Conservation (phyloP, 2,113 vertebrate genomes). For the Rallus limicola region DNA sequence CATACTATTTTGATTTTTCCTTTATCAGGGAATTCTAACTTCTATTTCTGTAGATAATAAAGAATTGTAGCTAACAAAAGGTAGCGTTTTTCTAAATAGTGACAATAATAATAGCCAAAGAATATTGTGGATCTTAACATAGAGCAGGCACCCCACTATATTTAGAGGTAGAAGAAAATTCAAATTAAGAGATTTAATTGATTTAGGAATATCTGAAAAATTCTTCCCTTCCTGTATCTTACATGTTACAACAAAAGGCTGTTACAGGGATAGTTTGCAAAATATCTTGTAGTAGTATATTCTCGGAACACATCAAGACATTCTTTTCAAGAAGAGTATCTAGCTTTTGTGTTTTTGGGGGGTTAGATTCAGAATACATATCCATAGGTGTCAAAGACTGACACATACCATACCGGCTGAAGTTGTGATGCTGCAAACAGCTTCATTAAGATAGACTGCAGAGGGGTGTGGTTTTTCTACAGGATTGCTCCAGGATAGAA, state of each 20-base stretch:
- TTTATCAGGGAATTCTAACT: background rate
- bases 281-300: background rate
- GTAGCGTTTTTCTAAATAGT: background rate
- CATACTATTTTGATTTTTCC: background rate
- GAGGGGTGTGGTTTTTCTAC: background rate
- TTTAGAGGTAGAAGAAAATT: background rate
- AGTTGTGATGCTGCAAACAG: background rate
- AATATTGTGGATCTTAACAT: background rate
- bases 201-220: background rate
- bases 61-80: background rate
- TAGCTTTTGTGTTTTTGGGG: background rate
- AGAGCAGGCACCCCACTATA: rapidly evolving
- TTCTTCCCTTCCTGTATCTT: background rate
- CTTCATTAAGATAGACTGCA: background rate
- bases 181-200: background rate
- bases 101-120: background rate
- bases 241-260: background rate
- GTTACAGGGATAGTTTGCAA: background rate
- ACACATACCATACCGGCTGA: background rate
- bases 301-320: background rate
- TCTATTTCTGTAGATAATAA: background rate
- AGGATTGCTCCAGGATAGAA: background rate
- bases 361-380: background rate
- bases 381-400: background rate
- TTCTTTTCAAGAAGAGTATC: background rate